Percentiles rank a stretch among this genome's conserved stretches.
These are phyloP conservation scores for Acipenser ruthenus DNA, from an alignment of 2,797 vertebrate species.

Conservation along the genomic window DNA sequence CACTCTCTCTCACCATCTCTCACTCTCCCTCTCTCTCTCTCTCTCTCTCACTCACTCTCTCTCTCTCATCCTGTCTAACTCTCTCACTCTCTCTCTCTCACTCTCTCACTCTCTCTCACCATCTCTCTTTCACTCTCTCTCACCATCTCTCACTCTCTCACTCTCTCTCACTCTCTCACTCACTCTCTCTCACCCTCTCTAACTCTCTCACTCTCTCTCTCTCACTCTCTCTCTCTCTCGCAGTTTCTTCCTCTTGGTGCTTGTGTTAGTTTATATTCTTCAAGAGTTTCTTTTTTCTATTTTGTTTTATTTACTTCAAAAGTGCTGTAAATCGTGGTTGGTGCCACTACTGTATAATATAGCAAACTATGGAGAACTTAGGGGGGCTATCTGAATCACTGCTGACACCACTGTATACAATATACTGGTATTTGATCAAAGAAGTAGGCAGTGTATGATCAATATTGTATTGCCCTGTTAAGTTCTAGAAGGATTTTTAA, in stretches of 20 bases:
- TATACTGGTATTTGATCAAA: too few relatives aligned
- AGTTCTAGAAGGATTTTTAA: too few relatives aligned
- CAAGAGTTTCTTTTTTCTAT: too few relatives aligned
- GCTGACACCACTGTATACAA: too few relatives aligned
- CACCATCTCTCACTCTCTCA: slow-evolving; percentile 22
- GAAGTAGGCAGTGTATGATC: too few relatives aligned
- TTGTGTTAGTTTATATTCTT: slow-evolving; percentile 33
- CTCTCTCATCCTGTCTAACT: slow-evolving; percentile 18
- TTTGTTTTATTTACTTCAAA: too few relatives aligned
- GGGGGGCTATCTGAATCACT: too few relatives aligned
- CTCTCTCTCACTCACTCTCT: slow-evolving; percentile 19
- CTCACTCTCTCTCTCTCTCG: slow-evolving; percentile 18
- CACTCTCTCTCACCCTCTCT: too few relatives aligned
- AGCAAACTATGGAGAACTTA: too few relatives aligned
- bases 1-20: slow-evolving; percentile 14
- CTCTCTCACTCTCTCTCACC: slow-evolving; percentile 7
- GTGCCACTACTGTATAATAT: too few relatives aligned
- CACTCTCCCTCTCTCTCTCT: slow-evolving; percentile 16
- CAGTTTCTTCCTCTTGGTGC: slow-evolving; percentile 24
- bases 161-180: slow-evolving; percentile 16
- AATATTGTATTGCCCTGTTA: too few relatives aligned
- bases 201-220: slow-evolving; percentile 13
- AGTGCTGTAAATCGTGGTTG: too few relatives aligned
- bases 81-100: slow-evolving; percentile 28
- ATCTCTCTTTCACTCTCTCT: slow-evolving; percentile 30